Conservation (phyloP, 2,797 vertebrate genomes). For the Mormyrops boulengeri region DNA sequence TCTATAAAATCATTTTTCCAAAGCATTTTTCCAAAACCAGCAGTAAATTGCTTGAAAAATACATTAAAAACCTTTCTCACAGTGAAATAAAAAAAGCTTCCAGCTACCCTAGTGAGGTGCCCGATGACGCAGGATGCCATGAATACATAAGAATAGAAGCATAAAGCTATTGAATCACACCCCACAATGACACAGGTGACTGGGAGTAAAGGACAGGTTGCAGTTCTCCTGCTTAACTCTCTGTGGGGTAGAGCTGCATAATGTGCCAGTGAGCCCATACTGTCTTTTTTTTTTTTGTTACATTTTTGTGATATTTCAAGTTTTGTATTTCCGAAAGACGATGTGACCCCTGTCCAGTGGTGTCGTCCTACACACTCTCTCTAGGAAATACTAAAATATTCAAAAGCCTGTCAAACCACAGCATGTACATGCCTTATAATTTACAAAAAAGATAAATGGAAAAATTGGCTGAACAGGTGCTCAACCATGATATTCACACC, state of each 20-base stretch:
- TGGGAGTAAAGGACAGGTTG: not conserved
- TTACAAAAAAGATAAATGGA: not conserved
- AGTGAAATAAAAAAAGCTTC: not conserved
- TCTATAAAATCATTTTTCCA: not conserved
- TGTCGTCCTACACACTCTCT: not conserved
- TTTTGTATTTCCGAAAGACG: not conserved
- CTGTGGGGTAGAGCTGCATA: not conserved
- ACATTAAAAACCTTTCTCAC: not conserved
- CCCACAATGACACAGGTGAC: not conserved
- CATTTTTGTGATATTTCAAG: not conserved
- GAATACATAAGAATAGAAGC: not conserved
- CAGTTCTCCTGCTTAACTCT: not conserved
- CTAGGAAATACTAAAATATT: not conserved
- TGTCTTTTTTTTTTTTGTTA: not conserved
- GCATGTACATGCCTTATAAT: not conserved
- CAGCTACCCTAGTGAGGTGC: not conserved
- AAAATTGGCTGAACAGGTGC: not conserved
- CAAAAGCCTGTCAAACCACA: not conserved
- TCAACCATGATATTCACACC: not conserved
- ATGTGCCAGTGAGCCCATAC: not conserved
- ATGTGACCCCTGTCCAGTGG: not conserved
- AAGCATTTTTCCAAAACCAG: not conserved
- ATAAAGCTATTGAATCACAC: not conserved
- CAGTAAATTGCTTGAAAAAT: constrained; percentile 5
- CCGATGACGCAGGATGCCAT: not conserved